Percentiles rank a stretch among this genome's conserved stretches.
Conservation (phyloP, 2,888 invertebrate genomes). For the Brachyptera putata region DNA sequence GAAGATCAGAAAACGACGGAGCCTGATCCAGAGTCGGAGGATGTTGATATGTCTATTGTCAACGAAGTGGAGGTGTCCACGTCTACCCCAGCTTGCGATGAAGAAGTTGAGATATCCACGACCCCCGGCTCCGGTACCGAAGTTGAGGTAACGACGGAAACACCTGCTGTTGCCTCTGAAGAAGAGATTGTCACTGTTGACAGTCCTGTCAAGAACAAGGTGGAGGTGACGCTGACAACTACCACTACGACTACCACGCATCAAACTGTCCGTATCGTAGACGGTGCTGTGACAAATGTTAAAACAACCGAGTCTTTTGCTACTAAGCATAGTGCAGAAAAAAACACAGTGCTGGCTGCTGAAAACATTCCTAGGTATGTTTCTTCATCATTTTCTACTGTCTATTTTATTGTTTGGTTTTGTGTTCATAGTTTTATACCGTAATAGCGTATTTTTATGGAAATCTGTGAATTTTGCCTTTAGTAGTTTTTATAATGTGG, state of each 20-base stretch:
- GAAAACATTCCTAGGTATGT: conserved; percentile 14
- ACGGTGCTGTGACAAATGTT: conserved; percentile 40
- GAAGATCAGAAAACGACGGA: not conserved
- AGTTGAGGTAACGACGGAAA: conserved; percentile 29
- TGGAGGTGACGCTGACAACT: conserved; percentile 12
- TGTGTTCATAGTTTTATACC: too few relatives aligned
- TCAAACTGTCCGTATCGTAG: conserved; percentile 44
- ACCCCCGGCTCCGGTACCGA: conserved; percentile 22
- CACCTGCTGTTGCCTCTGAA: conserved; percentile 7
- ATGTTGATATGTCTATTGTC: conserved; percentile 18
- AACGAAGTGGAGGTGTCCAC: conserved; percentile 16
- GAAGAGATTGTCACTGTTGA: not conserved
- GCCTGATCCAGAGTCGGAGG: not conserved
- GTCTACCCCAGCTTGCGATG: conserved; percentile 10
- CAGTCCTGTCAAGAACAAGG: not conserved
- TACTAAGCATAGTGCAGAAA: conserved; percentile 4
- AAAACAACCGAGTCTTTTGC: conserved; percentile 6
- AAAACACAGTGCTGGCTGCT: not conserved
- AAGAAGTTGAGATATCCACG: conserved; percentile 29
- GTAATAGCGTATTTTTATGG: too few relatives aligned
- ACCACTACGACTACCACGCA: conserved; percentile 46
- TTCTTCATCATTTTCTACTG: too few relatives aligned
- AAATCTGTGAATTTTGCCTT: too few relatives aligned
- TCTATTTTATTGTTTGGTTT: too few relatives aligned
- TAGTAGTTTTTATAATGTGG: too few relatives aligned